phyloP scores from a whole-genome alignment of 2,113 vertebrate species.

The Sturnira hondurensis region DNA sequence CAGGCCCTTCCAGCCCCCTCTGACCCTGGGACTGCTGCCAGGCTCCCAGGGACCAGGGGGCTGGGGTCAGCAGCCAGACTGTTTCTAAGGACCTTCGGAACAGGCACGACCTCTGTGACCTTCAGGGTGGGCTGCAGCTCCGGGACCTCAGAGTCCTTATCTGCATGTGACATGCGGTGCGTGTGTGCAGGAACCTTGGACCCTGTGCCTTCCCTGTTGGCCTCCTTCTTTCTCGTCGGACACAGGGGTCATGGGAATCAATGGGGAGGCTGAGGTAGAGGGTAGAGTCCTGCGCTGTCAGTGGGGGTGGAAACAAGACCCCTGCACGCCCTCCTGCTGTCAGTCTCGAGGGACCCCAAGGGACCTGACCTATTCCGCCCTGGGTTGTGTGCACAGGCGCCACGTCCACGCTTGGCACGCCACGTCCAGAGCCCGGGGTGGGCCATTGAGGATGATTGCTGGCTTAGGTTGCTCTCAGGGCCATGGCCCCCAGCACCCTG shows the following conservation, averaged over 20 bases:
- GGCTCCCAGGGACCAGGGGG: background rate
- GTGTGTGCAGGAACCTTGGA: background rate
- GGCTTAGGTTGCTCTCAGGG: accelerated
- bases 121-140: accelerated
- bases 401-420: accelerated
- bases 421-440: no score
- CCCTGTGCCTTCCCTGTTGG: accelerated
- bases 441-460: accelerated
- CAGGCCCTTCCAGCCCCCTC: background rate
- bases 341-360: background rate
- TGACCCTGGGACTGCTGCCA: background rate
- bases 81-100: background rate
- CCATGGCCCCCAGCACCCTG: accelerated
- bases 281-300: accelerated
- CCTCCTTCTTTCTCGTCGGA: background rate
- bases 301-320: background rate
- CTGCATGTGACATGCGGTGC: background rate
- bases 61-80: accelerated
- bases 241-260: accelerated
- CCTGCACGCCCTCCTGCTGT: accelerated
- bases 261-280: background rate
- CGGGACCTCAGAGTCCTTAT: accelerated
- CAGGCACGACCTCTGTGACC: background rate
- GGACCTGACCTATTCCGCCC: accelerated
- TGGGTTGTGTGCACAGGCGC: accelerated